These are phyloP conservation scores for Lates calcarifer DNA, from an alignment of 2,113 vertebrate species.

Conservation along the genomic window DNA sequence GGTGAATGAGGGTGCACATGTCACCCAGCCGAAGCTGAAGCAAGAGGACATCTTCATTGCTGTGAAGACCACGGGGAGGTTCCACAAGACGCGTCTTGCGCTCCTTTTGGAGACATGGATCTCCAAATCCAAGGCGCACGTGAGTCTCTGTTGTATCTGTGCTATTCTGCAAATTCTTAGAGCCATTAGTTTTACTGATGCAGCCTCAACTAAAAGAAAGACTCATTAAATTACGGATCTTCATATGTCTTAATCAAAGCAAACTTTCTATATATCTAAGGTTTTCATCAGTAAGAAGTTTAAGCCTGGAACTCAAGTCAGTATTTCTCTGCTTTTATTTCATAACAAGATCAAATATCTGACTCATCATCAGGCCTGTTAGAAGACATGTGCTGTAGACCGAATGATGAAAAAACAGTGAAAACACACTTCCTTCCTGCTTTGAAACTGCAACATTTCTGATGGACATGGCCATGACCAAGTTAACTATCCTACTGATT, in stretches of 20 bases:
- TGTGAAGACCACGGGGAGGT: slow-evolving; percentile 91
- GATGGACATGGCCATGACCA: too few species aligned
- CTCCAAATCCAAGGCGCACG: slow-evolving; percentile 88
- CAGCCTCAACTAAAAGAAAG: too few species aligned
- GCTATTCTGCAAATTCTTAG: not conserved
- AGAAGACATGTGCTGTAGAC: not conserved
- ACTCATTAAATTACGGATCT: too few species aligned
- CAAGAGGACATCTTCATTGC: slow-evolving; percentile 89
- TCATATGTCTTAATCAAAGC: too few species aligned
- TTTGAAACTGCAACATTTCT: not conserved
- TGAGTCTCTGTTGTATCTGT: slow-evolving; percentile 71
- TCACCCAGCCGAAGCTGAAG: slow-evolving; percentile 29
- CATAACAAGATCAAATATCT: not conserved
- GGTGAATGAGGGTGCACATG: not conserved
- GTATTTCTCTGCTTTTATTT: not conserved
- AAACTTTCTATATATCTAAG: too few species aligned
- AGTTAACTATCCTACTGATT: not conserved
- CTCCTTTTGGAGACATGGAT: slow-evolving; percentile 94
- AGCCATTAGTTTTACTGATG: too few species aligned
- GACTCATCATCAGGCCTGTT: not conserved
- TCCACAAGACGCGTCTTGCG: slow-evolving; percentile 89
- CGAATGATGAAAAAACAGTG: slow-evolving; percentile 13
- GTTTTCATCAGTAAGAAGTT: too few species aligned
- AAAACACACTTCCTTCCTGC: slow-evolving; percentile 38
- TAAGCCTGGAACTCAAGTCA: not conserved